phyloP scores from a whole-genome alignment of 2,888 invertebrate species.

The Yponomeuta plumbellus region DNA sequence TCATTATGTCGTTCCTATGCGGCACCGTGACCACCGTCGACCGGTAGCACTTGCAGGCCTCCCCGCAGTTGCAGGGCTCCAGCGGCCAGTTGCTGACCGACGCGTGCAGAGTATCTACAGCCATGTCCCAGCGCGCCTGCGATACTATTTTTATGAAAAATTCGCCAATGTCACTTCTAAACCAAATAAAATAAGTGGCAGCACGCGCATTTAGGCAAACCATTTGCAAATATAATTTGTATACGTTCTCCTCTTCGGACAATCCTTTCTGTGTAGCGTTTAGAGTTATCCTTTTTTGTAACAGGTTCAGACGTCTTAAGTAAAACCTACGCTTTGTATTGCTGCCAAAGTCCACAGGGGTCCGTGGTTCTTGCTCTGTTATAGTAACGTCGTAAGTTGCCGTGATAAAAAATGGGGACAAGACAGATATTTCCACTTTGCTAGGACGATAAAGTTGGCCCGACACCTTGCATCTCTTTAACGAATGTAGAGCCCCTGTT shows the following conservation, averaged over 20 bases:
- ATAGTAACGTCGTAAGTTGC: slow-evolving; percentile 41
- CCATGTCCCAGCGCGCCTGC: slow-evolving; percentile 60
- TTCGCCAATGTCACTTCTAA: slow-evolving; percentile 54
- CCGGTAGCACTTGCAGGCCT: slow-evolving; percentile 61
- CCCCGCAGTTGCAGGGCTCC: slow-evolving; percentile 60
- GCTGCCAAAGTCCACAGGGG: slow-evolving; percentile 46
- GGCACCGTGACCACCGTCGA: slow-evolving; percentile 54
- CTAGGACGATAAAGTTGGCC: slow-evolving; percentile 58
- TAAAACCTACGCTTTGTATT: slow-evolving; percentile 42
- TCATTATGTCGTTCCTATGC: slow-evolving; percentile 60
- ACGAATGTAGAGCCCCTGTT: slow-evolving; percentile 46
- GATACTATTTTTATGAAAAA: slow-evolving; percentile 60
- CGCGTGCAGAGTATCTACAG: slow-evolving; percentile 52
- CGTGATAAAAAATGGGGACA: slow-evolving; percentile 47
- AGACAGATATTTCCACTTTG: slow-evolving; percentile 53
- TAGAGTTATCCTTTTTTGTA: slow-evolving; percentile 52
- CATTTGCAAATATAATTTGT: slow-evolving; percentile 55
- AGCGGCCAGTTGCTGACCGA: slow-evolving; percentile 54
- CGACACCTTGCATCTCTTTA: slow-evolving; percentile 57
- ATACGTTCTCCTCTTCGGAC: slow-evolving; percentile 34
- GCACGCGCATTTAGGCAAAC: slow-evolving; percentile 56
- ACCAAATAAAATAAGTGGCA: slow-evolving; percentile 63
- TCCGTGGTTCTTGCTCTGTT: slow-evolving; percentile 53
- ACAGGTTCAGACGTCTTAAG: slow-evolving; percentile 49
- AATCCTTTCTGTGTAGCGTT: slow-evolving; percentile 42